Evolutionary conservation across 2,888 invertebrate species (phyloP).

Genomic region (Punctoribates punctum): DNA sequence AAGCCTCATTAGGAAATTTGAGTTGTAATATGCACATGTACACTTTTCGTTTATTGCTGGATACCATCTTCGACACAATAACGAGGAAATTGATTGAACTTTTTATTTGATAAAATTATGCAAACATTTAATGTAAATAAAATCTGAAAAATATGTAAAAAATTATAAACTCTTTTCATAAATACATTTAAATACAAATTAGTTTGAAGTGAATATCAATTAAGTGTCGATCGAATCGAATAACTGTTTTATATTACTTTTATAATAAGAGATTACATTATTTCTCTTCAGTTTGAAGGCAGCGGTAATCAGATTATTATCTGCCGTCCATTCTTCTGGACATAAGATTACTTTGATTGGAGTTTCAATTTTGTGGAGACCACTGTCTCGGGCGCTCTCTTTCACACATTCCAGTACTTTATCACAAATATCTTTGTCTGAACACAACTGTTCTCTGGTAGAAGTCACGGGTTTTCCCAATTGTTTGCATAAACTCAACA

Average conservation of each 20-base stretch:
- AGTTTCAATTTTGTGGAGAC: slow-evolving; percentile 52
- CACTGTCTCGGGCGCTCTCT: not conserved
- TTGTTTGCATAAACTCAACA: slow-evolving; percentile 43
- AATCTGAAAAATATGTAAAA: not conserved
- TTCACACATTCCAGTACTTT: not conserved
- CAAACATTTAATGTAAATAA: not conserved
- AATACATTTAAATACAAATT: not conserved
- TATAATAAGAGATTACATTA: slow-evolving; percentile 56
- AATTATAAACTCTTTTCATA: not conserved
- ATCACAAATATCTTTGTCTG: slow-evolving; percentile 13
- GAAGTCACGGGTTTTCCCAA: slow-evolving; percentile 28
- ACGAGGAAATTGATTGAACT: too few species aligned
- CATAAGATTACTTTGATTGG: slow-evolving; percentile 56
- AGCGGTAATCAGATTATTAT: slow-evolving; percentile 58
- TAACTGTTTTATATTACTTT: slow-evolving; percentile 54
- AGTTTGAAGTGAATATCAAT: not conserved
- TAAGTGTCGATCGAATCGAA: slow-evolving; percentile 46
- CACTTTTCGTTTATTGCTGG: too few species aligned
- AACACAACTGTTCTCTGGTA: slow-evolving; percentile 21
- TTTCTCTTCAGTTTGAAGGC: slow-evolving; percentile 59
- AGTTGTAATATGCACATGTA: too few species aligned
- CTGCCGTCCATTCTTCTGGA: slow-evolving; percentile 58
- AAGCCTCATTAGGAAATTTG: too few species aligned
- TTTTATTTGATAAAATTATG: not conserved
- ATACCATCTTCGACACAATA: too few species aligned